Conservation (phyloP, 2,113 vertebrate species). For the Ophthalmolycus amberensis region DNA sequence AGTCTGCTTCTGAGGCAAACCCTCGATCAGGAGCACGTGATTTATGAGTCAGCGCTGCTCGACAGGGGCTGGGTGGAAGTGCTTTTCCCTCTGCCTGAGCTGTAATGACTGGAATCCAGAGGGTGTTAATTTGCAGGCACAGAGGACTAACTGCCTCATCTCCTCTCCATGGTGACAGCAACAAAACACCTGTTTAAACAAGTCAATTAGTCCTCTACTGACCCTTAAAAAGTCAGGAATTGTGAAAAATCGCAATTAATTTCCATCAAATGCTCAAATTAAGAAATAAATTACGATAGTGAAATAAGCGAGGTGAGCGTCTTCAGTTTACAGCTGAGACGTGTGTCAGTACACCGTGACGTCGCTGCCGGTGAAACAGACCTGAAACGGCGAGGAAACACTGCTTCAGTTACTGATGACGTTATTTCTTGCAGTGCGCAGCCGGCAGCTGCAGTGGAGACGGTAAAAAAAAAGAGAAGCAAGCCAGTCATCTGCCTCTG, state of each 20-base stretch:
- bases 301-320: not conserved
- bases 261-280: not conserved
- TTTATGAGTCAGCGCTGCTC: constrained; percentile 66
- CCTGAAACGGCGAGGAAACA: not conserved
- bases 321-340: no score
- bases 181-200: constrained; percentile 34
- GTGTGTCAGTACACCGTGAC: not conserved
- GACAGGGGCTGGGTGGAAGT: constrained; percentile 36
- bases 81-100: constrained; percentile 16
- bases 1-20: constrained; percentile 50
- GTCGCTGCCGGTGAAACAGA: not conserved
- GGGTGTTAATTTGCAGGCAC: constrained; percentile 52
- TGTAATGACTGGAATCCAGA: constrained; percentile 66
- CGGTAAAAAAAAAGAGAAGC: no score
- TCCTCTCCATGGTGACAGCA: constrained; percentile 32
- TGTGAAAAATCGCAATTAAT: constrained; percentile 14
- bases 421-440: not conserved
- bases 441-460: not conserved
- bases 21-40: constrained; percentile 58
- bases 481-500: constrained; percentile 9
- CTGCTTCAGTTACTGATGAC: not conserved
- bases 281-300: not conserved
- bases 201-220: constrained; percentile 32
- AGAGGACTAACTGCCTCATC: constrained; percentile 49
- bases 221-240: constrained; percentile 15